phyloP scores from a whole-genome alignment of 2,113 vertebrate species.

The Cettia cetti region DNA sequence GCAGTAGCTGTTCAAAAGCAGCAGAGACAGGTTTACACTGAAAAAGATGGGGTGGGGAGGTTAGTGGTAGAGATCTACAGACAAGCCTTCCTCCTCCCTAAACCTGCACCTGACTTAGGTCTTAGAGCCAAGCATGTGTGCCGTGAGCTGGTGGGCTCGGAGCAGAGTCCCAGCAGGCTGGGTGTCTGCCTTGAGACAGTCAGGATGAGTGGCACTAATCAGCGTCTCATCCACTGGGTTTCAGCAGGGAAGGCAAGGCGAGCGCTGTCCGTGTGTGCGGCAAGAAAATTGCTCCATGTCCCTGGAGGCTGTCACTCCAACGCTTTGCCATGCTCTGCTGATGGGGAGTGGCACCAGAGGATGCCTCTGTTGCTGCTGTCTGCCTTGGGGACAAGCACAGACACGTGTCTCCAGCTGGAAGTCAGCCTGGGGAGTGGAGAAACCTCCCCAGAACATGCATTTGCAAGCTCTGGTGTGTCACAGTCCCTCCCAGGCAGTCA shows the following conservation, averaged over 20 bases:
- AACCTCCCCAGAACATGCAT: neutral
- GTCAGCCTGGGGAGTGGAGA: neutral
- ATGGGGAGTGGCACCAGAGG: neutral
- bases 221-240: neutral
- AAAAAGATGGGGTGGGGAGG: neutral
- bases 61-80: neutral
- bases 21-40: neutral
- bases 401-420: neutral
- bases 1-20: neutral
- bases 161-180: neutral
- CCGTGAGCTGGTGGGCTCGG: neutral
- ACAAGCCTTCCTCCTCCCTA: neutral
- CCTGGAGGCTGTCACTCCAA: neutral
- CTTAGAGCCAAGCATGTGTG: rapidly evolving
- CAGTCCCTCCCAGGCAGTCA: neutral
- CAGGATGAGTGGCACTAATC: neutral
- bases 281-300: neutral
- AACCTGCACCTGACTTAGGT: neutral
- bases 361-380: neutral
- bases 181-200: neutral
- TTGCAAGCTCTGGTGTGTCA: neutral
- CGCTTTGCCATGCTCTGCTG: neutral
- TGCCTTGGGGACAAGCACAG: neutral
- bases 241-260: neutral
- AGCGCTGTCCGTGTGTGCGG: neutral